These are phyloP conservation scores for Actenoides hombroni DNA, from an alignment of 2,113 vertebrate genomes.

Conservation along the genomic window DNA sequence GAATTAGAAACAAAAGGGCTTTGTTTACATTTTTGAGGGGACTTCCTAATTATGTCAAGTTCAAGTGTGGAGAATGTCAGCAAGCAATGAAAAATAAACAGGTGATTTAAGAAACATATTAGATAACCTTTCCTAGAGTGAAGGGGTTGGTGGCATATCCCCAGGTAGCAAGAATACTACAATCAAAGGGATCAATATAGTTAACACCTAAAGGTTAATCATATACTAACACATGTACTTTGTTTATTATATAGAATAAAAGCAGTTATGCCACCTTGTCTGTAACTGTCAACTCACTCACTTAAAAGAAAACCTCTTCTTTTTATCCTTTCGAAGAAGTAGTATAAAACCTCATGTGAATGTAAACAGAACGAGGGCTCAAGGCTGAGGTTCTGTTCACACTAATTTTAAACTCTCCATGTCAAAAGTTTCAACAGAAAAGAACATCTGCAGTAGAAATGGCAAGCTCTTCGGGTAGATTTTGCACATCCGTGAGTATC, in stretches of 20 bases:
- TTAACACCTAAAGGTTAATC: slow-evolving; percentile 10
- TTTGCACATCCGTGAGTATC: not conserved
- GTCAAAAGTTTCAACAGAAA: not conserved
- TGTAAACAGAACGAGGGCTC: slow-evolving; percentile 37
- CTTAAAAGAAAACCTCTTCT: slow-evolving; percentile 11
- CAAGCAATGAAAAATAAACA: slow-evolving; percentile 38
- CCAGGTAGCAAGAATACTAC: not conserved
- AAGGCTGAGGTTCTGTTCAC: not conserved
- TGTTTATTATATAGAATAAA: slow-evolving; percentile 27
- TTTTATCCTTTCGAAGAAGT: slow-evolving; percentile 7
- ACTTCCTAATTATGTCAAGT: slow-evolving; percentile 28
- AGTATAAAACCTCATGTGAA: not conserved
- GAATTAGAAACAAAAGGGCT: slow-evolving; percentile 16
- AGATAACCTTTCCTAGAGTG: slow-evolving; percentile 1
- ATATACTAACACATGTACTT: not conserved
- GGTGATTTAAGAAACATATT: slow-evolving; percentile 39
- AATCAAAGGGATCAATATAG: not conserved
- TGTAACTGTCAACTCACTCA: slow-evolving; percentile 15
- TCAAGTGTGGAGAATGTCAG: slow-evolving; percentile 39
- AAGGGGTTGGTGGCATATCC: not conserved
- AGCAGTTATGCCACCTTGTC: not conserved
- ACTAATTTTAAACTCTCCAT: not conserved
- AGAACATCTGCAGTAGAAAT: not conserved
- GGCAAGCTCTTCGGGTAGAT: not conserved
- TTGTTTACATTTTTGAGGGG: slow-evolving; percentile 52